Base-by-base conservation (phyloP, 2,888 invertebrate genomes). In the Chromoteleia sp. region DNA sequence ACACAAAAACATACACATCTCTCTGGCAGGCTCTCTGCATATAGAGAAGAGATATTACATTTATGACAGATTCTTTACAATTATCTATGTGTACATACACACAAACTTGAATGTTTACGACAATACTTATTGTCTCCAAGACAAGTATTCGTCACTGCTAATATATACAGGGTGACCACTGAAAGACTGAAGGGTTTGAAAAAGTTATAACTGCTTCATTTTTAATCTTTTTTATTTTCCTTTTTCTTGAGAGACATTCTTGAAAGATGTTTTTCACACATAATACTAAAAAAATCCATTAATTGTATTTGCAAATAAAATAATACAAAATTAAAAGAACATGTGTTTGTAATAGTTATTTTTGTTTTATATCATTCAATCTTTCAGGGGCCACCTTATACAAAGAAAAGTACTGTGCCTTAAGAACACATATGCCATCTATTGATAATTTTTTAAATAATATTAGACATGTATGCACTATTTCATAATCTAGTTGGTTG, bases 61-160 rank as follows among this genome's bases (percentile, higher is more conserved):
- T 81, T 67, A 65, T 67, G 29, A 71, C n/a, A 45, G 56, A 80
- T 58, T 45, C 12, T 52, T 63, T 58, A 68, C 21, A 39, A 33
- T 39, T 45, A 17, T 73, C 29, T 33, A 36, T 58, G 54, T 77
- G 43, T 52, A 30, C 12, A 63, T 21, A 65, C 39, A 65, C 50
- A 70, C 14, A 68, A 48, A 50, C 7, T 45, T 63, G 41, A 50
- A 61, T 71, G 61, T 77, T 65, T 68, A 48, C 4, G 59, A 58
- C 43, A 29, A 45, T 56, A 73, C 70, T 75, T 45, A 10, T 73
- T 74, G 79, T 75, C 74, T 80, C 36, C 17, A 80, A 75, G 70
- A 56, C 70, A 75, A 65, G 63, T 76, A 61, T 48, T 58, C 15
- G 74, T 76, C 67, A 29, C 10, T 50, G 12, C 10, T 43, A 50